Percentiles rank a stretch among this genome's conserved stretches.
Conservation (phyloP, 2,888 invertebrate genomes). For the Tetheella fluctuosa region DNA sequence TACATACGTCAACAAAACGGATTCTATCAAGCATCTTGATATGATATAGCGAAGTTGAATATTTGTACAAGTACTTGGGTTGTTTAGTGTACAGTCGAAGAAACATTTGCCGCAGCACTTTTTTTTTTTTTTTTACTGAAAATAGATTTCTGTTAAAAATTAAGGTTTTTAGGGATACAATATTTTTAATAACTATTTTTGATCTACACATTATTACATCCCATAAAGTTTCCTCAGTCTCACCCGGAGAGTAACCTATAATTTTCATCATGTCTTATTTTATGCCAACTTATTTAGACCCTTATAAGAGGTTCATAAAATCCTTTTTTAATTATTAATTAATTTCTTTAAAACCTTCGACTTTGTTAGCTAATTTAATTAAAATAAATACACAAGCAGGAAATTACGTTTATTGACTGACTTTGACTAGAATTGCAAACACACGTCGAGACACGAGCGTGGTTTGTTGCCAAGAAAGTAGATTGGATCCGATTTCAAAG, state of each 20-base stretch:
- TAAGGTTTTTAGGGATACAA: no score
- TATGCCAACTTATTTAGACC: no score
- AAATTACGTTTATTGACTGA: background rate
- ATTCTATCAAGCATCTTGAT: background rate
- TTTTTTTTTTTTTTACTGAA: background rate
- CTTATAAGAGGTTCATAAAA: no score
- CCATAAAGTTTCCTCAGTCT: no score
- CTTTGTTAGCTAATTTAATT: background rate
- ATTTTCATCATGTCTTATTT: no score
- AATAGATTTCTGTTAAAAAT: no score
- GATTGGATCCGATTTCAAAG: conserved; percentile 15
- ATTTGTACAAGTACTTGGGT: background rate
- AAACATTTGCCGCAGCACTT: background rate
- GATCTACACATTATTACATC: no score
- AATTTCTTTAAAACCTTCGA: no score
- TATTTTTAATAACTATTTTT: no score
- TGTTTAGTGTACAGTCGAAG: background rate
- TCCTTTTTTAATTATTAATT: no score
- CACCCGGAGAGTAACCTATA: no score
- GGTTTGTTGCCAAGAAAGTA: conserved; percentile 8
- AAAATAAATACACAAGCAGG: background rate
- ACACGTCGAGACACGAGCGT: background rate
- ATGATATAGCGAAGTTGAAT: background rate
- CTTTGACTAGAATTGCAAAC: background rate
- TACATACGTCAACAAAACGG: background rate